These are phyloP conservation scores for Calameuta filiformis DNA, from an alignment of 2,888 invertebrate species.

Conservation along the genomic window DNA sequence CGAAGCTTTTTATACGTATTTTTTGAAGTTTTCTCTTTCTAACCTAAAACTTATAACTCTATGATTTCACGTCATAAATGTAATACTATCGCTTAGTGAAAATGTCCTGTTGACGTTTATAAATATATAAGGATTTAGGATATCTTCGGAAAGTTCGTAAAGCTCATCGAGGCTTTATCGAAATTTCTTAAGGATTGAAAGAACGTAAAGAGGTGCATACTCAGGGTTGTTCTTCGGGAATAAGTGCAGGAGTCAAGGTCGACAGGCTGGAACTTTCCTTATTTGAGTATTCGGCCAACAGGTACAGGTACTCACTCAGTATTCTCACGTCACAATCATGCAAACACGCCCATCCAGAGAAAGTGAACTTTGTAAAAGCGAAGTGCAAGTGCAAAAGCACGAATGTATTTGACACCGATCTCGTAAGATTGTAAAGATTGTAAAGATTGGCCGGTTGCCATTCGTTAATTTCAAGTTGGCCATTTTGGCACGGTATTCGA, in stretches of 20 bases:
- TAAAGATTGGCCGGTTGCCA: constrained; percentile 16
- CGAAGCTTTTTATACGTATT: background rate
- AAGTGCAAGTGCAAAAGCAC: constrained; percentile 26
- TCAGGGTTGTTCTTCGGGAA: background rate
- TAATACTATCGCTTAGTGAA: background rate
- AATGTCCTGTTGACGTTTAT: background rate
- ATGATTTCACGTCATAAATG: too few relatives aligned
- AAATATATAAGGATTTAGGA: background rate
- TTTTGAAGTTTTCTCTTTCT: background rate
- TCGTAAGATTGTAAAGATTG: background rate
- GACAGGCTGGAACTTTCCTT: constrained; percentile 17
- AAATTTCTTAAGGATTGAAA: background rate
- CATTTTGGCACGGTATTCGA: background rate
- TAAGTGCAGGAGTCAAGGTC: constrained; percentile 16
- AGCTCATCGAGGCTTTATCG: background rate
- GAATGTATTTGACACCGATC: constrained; percentile 15
- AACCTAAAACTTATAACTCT: background rate
- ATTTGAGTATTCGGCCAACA: constrained; percentile 20
- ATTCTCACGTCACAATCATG: background rate
- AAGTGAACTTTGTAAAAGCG: constrained; percentile 34
- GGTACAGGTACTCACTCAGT: background rate
- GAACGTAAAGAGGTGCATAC: background rate
- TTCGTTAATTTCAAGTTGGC: background rate
- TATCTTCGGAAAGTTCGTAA: background rate
- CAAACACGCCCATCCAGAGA: constrained; percentile 30